Evolutionary conservation across 2,797 vertebrate genomes (phyloP).

Genomic region (Pangasius sanitwongsei): DNA sequence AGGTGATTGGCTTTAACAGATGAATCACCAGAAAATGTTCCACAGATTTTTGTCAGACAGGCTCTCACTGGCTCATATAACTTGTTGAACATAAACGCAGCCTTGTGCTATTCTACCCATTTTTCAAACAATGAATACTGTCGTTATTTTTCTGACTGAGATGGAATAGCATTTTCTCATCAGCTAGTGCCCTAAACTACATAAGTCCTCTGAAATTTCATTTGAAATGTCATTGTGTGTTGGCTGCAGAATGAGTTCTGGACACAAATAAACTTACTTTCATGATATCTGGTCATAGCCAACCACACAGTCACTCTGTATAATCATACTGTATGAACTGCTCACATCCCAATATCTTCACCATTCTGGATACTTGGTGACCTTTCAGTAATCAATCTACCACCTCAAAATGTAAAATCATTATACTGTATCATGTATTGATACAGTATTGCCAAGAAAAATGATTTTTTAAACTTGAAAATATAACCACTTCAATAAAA

Average conservation of each 20-base stretch:
- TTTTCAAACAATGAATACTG: conserved; percentile 12
- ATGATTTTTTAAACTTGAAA: background rate
- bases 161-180: background rate
- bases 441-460: background rate
- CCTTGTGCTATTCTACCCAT: background rate
- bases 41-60: background rate
- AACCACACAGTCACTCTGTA: background rate
- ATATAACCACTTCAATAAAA: background rate
- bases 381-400: background rate
- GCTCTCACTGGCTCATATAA: background rate
- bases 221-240: background rate
- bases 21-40: conserved; percentile 8
- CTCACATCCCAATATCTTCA: background rate
- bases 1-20: background rate
- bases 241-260: background rate
- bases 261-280: background rate
- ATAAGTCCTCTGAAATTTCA: background rate
- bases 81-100: background rate
- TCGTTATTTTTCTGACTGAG: background rate
- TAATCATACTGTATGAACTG: background rate
- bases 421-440: background rate
- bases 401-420: background rate
- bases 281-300: background rate
- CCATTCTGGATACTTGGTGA: background rate
- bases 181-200: conserved; percentile 6